These are phyloP conservation scores for Lordiphosa stackelbergi DNA, from an alignment of 1,140 invertebrate genomes.

Conservation along the genomic window DNA sequence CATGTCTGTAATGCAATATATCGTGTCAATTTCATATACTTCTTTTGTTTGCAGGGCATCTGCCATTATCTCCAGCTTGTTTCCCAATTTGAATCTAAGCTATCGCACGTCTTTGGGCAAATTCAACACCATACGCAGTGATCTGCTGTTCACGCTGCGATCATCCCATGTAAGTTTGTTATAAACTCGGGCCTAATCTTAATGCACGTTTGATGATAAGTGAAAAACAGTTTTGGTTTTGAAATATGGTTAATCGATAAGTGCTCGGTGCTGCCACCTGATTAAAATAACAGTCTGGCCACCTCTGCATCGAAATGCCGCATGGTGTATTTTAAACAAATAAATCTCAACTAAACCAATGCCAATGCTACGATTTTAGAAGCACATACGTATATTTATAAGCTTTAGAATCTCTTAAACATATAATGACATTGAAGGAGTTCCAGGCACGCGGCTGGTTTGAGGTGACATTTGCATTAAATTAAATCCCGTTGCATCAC, in stretches of 20 bases:
- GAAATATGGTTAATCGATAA: too few relatives aligned
- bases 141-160: conserved; percentile 62
- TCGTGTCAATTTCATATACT: neutral
- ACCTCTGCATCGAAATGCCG: neutral
- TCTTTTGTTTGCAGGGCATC: conserved; percentile 62
- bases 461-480: conserved; percentile 38
- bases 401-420: conserved; percentile 18
- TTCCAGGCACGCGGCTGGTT: conserved; percentile 70
- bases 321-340: neutral
- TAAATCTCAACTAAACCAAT: conserved; percentile 1
- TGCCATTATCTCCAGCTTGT: conserved; percentile 63
- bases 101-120: conserved; percentile 66
- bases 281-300: too few relatives aligned
- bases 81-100: conserved; percentile 71
- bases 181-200: too few relatives aligned
- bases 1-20: too few relatives aligned
- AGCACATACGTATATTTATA: conserved; percentile 1
- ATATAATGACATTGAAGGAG: conserved; percentile 34
- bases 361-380: conserved; percentile 7
- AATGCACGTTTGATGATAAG: too few relatives aligned
- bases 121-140: conserved; percentile 68
- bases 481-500: conserved; percentile 49
- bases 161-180: conserved; percentile 63
- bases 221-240: too few relatives aligned
- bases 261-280: too few relatives aligned